Evolutionary conservation across 2,797 vertebrate genomes (phyloP), one percentile per base, ranked within the genome.

Genomic region (Sandelia bainsii): DNA sequence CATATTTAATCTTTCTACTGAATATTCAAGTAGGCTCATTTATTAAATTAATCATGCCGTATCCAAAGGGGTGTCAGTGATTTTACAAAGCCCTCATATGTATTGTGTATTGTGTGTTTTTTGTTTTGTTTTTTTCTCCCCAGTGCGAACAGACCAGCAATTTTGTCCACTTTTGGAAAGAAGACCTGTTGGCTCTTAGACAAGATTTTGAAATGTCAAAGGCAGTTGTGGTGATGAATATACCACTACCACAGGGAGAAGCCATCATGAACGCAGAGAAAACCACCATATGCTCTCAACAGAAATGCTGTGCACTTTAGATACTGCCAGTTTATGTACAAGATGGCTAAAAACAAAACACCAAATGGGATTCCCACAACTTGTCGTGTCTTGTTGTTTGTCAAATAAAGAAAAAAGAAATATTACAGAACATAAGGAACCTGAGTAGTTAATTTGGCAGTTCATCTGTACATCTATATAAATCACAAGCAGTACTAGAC

Each of bases 241-340:
- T 72, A 68, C 64, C 59, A 59, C 45, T 72, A 54, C 64, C 40
- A 77, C 46, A 40, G 25, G 75, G 62, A 75, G 27, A 62, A 54
- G 45, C 40, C 34, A 69, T 73, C 65, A 69, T 25, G 48, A 62
- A 77, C 23, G 46, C 20, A 39, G 45, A 61, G 27, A 64, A 78
- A 69, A 56, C 10, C 57, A 71, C 64, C 69, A 82, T 84, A 77
- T 85, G 82, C 72, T 29, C 75, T 69, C 32, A 63, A 66, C 44
- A 69, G 58, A 76, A 58, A 44, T 58, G 23, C 29, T 58, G 13
- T 66, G 37, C 39, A 13, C 49, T 64, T 68, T 5, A 34, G 6
- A 53, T 49, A 63, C 56, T 27, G 32, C 49, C 22, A 19, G 32
- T 61, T 67, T 29, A 39, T 58, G 6, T 54, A 16, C 29, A 45